Evolutionary conservation across 1,140 invertebrate species (phyloP), one percentile per base, ranked within the genome.

Genomic region (Drosophila triauraria): DNA sequence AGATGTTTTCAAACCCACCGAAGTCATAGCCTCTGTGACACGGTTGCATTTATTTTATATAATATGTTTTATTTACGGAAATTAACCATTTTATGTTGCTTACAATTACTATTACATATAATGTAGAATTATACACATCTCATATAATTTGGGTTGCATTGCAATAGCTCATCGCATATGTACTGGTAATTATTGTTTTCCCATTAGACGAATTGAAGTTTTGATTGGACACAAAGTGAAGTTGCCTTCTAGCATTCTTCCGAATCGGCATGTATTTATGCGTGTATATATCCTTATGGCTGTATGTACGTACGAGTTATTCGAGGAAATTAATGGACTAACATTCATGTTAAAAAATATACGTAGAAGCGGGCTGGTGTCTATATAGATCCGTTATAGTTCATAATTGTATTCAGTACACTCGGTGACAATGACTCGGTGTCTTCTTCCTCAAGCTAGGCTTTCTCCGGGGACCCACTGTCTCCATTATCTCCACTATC

Each of bases 121-220:
- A 77, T 77, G 60, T 76, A 77, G 61, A 76, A 76, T 82, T 72
- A 75, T 80, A 77, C 60, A 72, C 53, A 77, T 77, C 58, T 79
- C 51, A 68, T 75, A 67, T 80, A 57, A 57, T 35, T 68, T 59
- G 69, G 53, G 67, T 51, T 58, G 46, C 46, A 51, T 75, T 46
- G 67, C 67, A 54, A 67, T 54, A 53, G 53, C 62, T 68, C 63
- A 54, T 50, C 56, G 57, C 64, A 47, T 51, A 81, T 71, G 71
- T 71, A 69, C 32, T 56, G 68, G 38, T 58, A 74, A 74, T 88
- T 88, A 88, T 87, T 87, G 80, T 87, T 83, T 87, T 65, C 46
- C 42, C 60, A 65, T 87, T 86, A 87, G 83, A 88, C 83, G 83
- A 87, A 87, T 87, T 88, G 76, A 87, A 88, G 80, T 83, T 87